Base-by-base conservation (phyloP, 2,797 vertebrate genomes). In the Danio jaintianensis region DNA sequence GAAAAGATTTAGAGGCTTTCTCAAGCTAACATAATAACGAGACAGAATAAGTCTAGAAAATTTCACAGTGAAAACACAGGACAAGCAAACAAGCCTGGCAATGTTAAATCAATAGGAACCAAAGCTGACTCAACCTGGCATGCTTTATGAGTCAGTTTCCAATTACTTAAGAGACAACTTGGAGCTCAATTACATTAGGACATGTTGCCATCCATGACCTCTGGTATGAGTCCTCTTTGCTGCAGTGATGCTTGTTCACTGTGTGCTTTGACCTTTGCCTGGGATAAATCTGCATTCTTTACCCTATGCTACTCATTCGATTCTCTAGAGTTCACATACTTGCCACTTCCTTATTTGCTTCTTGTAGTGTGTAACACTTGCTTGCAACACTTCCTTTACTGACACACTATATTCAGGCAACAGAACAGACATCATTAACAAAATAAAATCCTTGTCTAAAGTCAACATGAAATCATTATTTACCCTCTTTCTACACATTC, bases 101-200 rank as follows among this genome's bases (percentile, higher is more conserved):
- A 68, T 71, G 70, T 79, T 80, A 78, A 63, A 84, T 86, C 68
- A 75, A 83, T n/a, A 40, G 43, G 67, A 53, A 84, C 53, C 47
- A 2, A 73, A 81, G 40, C 83, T 75, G 75, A 69, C 63, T 77
- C 58, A 75, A 75, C 75, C 71, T 78, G 71, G 56, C 48, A 84
- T 43, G 55, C 78, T 85, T 80, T 75, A 64, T 79, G 69, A 82
- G 22, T 61, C 69, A n/a, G 9, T 78, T 85, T 88, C 55, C 64
- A 90, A 88, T 91, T 86, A 91, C 89, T 89, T 89, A 88, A 88
- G 85, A 50, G 75, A 76, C 55, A 83, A 85, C 82, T 61, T 22
- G 66, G 50, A 70, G 18, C n/a, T 9, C 1, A 5, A 42, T 50
- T 48, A 67, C 6, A 18, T 48, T 45, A 47, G 36, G 22, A 40